A percentile compares a stretch with the other conserved stretches of the same genome.
phyloP scores from a whole-genome alignment of 2,113 vertebrate species.

The Rhinolophus ferrumequinum region DNA sequence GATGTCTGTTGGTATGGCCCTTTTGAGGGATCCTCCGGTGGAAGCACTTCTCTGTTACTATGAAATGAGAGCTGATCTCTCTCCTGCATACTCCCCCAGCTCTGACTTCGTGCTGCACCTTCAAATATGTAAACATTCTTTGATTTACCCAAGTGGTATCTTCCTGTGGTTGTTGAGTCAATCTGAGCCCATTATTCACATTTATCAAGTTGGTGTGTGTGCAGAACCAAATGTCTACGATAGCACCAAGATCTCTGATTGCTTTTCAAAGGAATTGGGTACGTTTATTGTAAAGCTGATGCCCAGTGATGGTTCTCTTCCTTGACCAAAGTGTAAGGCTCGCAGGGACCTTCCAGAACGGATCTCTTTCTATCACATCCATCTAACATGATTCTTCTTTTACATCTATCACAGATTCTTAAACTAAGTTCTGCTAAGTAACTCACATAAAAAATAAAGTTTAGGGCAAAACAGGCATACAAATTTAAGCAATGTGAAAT shows the following conservation, averaged over 20 bases:
- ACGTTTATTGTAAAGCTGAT: slow-evolving; percentile 34
- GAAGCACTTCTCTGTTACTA: background rate
- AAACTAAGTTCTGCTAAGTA: slow-evolving; percentile 58
- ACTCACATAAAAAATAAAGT: slow-evolving; percentile 54
- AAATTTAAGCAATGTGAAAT: slow-evolving; percentile 83
- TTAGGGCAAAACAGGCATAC: slow-evolving; percentile 76
- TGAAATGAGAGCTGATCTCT: background rate
- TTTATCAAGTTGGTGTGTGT: background rate
- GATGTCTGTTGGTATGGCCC: background rate
- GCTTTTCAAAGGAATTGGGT: background rate
- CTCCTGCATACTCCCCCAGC: background rate
- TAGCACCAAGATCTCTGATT: background rate
- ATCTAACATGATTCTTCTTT: slow-evolving; percentile 10
- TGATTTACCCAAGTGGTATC: background rate
- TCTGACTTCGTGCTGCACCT: background rate
- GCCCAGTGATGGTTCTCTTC: background rate
- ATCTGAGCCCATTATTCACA: background rate
- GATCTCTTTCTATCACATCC: background rate
- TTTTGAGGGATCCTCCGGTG: background rate
- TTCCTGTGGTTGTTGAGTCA: background rate
- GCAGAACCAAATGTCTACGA: background rate
- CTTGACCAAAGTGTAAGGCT: background rate
- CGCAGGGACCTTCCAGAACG: background rate
- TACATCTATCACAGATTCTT: slow-evolving; percentile 60
- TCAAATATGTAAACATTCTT: background rate